Conservation (phyloP, 2,888 invertebrate genomes). For the Caenorhabditis plicata region DNA sequence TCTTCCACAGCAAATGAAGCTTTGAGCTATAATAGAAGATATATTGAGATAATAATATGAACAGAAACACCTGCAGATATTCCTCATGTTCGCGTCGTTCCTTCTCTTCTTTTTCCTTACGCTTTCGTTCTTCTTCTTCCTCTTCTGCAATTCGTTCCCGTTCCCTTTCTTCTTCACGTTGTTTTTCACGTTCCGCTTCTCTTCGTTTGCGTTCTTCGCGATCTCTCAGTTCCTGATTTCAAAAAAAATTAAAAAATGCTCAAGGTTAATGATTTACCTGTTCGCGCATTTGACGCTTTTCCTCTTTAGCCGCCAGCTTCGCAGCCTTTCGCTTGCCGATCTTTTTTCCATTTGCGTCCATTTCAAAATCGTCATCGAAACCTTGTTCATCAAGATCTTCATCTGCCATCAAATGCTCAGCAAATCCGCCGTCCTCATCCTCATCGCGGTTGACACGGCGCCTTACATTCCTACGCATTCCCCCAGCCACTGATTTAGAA, state of each 20-base stretch:
- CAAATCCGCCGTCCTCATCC: conserved; percentile 38
- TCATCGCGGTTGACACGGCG: conserved; percentile 43
- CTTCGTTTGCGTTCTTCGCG: conserved; percentile 60
- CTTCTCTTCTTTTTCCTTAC: conserved; percentile 57
- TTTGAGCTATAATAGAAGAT: conserved; percentile 51
- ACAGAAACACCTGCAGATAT: conserved; percentile 51
- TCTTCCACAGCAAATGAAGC: conserved; percentile 61
- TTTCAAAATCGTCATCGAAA: conserved; percentile 14
- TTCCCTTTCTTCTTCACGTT: conserved; percentile 51
- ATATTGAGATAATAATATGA: neutral
- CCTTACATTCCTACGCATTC: conserved; percentile 38
- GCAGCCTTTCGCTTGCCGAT: conserved; percentile 64
- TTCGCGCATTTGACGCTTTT: conserved; percentile 58
- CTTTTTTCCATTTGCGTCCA: conserved; percentile 39
- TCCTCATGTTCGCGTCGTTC: conserved; percentile 62
- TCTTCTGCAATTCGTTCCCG: conserved; percentile 45
- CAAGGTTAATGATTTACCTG: conserved; percentile 42
- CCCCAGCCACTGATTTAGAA: conserved; percentile 42
- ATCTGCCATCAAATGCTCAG: conserved; percentile 36
- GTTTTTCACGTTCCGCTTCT: conserved; percentile 53
- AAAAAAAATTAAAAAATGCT: no score
- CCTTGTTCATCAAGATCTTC: conserved; percentile 14
- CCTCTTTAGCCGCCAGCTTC: conserved; percentile 63
- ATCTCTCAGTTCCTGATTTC: conserved; percentile 58
- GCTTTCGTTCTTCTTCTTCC: conserved; percentile 44